phyloP scores from a whole-genome alignment of 2,888 invertebrate species.

The Stenotaenia linearis region DNA sequence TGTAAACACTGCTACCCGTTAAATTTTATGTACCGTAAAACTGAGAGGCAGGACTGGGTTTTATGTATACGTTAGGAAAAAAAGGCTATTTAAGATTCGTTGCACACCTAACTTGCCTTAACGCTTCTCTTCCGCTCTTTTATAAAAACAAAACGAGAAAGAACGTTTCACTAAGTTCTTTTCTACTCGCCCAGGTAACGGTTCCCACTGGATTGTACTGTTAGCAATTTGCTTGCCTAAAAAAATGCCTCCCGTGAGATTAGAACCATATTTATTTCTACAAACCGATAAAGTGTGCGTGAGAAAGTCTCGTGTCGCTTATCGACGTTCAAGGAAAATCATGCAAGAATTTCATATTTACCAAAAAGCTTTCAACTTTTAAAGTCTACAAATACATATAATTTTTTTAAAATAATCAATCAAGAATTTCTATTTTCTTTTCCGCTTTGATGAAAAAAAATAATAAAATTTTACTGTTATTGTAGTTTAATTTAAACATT shows the following conservation, averaged over 20 bases:
- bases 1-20: neutral
- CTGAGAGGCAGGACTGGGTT: neutral
- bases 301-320: neutral
- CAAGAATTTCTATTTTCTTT: too few relatives aligned
- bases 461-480: too few relatives aligned
- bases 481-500: too few relatives aligned
- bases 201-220: constrained; percentile 1
- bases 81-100: neutral
- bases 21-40: neutral
- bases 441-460: too few relatives aligned
- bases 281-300: constrained; percentile 10
- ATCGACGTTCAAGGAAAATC: neutral
- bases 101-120: neutral
- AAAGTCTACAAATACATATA: neutral
- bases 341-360: neutral
- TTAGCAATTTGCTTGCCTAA: constrained; percentile 22
- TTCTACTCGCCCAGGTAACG: constrained; percentile 8
- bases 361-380: neutral
- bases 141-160: constrained; percentile 13
- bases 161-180: constrained; percentile 1
- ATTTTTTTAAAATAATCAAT: too few relatives aligned
- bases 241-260: constrained; percentile 14
- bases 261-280: constrained; percentile 13
- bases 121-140: neutral
- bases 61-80: neutral